Percentiles rank a stretch among this genome's conserved stretches.
phyloP scores from a whole-genome alignment of 2,888 invertebrate genomes.

The Shargacucullia verbasci region DNA sequence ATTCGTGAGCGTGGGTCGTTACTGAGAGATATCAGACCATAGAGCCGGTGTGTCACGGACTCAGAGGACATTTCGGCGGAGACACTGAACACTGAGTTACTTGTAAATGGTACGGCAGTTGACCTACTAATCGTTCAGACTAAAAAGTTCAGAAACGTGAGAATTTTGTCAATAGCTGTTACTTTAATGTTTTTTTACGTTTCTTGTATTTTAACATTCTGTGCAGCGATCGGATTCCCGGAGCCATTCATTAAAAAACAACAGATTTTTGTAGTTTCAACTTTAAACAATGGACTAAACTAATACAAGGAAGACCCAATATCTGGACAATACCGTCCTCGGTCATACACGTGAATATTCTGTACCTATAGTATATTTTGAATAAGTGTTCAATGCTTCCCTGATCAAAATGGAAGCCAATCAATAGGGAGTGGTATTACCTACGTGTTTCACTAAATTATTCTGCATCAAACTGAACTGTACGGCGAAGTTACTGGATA shows the following conservation, averaged over 20 bases:
- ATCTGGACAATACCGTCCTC: neutral
- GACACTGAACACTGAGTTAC: constrained; percentile 32
- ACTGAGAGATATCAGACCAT: constrained; percentile 48
- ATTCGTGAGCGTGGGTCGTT: constrained; percentile 53
- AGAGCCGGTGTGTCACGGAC: constrained; percentile 54
- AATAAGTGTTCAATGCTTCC: too few species aligned
- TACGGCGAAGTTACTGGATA: too few species aligned
- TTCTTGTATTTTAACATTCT: constrained; percentile 38
- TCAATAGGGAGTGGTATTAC: constrained; percentile 15
- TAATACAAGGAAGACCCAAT: too few species aligned
- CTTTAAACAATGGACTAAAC: constrained; percentile 13
- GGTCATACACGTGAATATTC: neutral
- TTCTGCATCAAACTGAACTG: constrained; percentile 5
- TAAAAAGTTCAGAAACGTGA: constrained; percentile 54
- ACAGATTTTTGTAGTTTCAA: constrained; percentile 21
- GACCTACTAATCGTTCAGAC: constrained; percentile 42
- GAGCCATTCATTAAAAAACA: constrained; percentile 22
- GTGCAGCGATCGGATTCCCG: constrained; percentile 14
- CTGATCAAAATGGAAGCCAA: constrained; percentile 22
- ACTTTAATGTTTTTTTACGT: constrained; percentile 9
- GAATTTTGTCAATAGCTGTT: constrained; percentile 45
- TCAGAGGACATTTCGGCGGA: constrained; percentile 45
- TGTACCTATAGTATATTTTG: too few species aligned
- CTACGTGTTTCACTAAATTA: constrained; percentile 17
- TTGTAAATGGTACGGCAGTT: constrained; percentile 42